Conservation (phyloP, 2,797 vertebrate species). For the Tamandua tetradactyla region DNA sequence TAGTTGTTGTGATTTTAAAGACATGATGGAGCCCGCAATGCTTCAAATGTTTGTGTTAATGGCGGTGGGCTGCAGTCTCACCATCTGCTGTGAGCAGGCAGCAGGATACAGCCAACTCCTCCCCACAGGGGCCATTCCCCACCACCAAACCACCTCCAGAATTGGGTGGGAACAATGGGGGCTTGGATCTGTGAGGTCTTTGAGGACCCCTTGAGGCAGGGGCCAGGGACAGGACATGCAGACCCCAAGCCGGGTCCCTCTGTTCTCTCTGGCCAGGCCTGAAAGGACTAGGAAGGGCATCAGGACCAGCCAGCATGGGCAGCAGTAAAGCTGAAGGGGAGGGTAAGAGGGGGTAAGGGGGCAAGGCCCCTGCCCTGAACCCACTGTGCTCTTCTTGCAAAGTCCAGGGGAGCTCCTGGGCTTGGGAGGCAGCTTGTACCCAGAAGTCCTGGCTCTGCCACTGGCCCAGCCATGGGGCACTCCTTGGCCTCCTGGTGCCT, state of each 20-base stretch:
- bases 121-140: not conserved
- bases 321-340: rapidly evolving
- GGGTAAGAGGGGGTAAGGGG: not conserved
- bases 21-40: constrained; percentile 67
- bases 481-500: not conserved
- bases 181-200: not conserved
- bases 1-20: constrained; percentile 63
- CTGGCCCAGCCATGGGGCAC: not conserved
- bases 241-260: not conserved
- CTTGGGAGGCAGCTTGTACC: not conserved
- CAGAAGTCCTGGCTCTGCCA: not conserved
- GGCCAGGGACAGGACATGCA: constrained; percentile 56
- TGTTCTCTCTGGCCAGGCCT: not conserved
- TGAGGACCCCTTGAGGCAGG: not conserved
- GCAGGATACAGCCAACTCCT: not conserved
- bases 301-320: not conserved
- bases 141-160: not conserved
- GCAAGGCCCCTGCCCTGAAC: not conserved
- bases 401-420: not conserved
- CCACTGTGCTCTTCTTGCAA: constrained; percentile 33
- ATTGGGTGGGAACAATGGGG: not conserved
- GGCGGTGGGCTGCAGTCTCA: constrained; percentile 64
- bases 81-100: constrained; percentile 75
- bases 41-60: constrained; percentile 79
- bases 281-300: not conserved